phyloP scores from a whole-genome alignment of 2,888 invertebrate genomes.

The Caradrina kadenii region DNA sequence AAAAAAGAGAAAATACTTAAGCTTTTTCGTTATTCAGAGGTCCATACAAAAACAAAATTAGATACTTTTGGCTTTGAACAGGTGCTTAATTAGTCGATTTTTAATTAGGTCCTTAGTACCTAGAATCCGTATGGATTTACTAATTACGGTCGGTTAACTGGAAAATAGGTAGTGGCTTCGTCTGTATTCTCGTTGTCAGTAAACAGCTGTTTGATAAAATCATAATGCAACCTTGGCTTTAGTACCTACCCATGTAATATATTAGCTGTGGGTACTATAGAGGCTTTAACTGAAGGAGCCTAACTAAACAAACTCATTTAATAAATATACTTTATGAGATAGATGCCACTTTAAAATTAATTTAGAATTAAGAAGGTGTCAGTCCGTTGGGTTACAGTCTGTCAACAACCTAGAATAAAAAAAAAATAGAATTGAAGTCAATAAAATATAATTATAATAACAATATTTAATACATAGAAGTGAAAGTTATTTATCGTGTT shows the following conservation, averaged over 20 bases:
- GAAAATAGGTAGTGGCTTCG: not conserved
- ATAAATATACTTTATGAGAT: too few relatives aligned
- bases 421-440: too few relatives aligned
- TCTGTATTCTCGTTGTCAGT: not conserved
- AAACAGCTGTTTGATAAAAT: not conserved
- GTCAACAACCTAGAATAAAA: too few relatives aligned
- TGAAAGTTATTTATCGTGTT: too few relatives aligned
- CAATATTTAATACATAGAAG: too few relatives aligned
- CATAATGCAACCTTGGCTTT: not conserved
- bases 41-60: not conserved
- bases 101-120: not conserved
- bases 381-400: too few relatives aligned
- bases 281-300: too few relatives aligned
- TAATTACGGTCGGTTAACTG: not conserved
- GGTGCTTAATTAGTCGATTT: not conserved
- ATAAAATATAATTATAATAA: too few relatives aligned
- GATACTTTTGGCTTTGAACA: not conserved
- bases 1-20: not conserved
- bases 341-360: too few relatives aligned
- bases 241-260: not conserved
- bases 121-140: slow-evolving; percentile 2
- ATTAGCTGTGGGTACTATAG: too few relatives aligned
- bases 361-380: too few relatives aligned
- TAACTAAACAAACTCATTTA: too few relatives aligned
- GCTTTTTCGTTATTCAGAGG: slow-evolving; percentile 3